phyloP scores from a whole-genome alignment of 2,888 invertebrate species.

The Drosophila rubida region DNA sequence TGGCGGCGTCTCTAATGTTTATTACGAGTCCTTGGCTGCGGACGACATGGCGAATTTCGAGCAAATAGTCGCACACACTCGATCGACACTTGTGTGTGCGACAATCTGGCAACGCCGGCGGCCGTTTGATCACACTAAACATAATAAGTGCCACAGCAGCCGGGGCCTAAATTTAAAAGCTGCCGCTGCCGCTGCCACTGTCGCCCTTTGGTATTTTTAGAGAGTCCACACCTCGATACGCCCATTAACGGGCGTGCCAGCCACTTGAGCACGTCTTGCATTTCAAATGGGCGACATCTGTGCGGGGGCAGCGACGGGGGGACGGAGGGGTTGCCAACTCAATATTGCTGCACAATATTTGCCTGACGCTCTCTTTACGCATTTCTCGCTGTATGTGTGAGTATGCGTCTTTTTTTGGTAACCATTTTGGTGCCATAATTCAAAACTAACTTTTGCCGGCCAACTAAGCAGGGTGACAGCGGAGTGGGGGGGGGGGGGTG shows the following conservation, averaged over 20 bases:
- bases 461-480: conserved; percentile 13
- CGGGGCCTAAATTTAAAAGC: conserved; percentile 31
- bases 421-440: conserved; percentile 53
- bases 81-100: conserved; percentile 37
- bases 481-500: no score
- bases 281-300: not conserved
- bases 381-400: conserved; percentile 2
- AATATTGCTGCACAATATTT: conserved; percentile 42
- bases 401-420: conserved; percentile 10
- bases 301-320: not conserved
- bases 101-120: conserved; percentile 52
- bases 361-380: conserved; percentile 36
- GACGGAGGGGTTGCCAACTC: conserved; percentile 16
- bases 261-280: conserved; percentile 55
- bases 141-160: conserved; percentile 14
- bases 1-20: conserved; percentile 60
- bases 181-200: not conserved
- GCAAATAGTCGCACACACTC: conserved; percentile 31
- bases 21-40: conserved; percentile 43
- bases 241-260: conserved; percentile 31
- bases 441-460: conserved; percentile 54
- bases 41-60: not conserved
- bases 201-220: conserved; percentile 3
- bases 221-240: conserved; percentile 2
- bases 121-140: conserved; percentile 41